Evolutionary conservation across 92 coral and sea anemone species (phyloP).

Genomic region (Actinernus sp.): DNA sequence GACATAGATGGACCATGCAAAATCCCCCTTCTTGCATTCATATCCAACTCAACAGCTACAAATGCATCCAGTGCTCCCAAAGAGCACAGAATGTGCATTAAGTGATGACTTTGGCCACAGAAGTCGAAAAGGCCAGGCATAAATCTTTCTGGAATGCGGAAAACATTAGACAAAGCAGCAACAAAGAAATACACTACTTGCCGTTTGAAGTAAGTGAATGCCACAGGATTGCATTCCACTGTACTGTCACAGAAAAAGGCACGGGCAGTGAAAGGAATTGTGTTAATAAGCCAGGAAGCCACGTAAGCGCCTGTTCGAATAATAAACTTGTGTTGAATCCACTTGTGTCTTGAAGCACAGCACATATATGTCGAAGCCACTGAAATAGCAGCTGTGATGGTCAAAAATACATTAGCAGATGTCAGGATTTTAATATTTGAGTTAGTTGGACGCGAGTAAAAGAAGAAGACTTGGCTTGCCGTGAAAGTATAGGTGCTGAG

Average conservation of each 20-base stretch:
- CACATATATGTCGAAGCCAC: slow-evolving; percentile 74
- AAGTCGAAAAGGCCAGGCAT: slow-evolving; percentile 90
- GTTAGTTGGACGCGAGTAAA: slow-evolving; percentile 86
- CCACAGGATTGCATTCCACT: slow-evolving; percentile 66
- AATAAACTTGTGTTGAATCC: slow-evolving; percentile 77
- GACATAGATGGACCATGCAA: slow-evolving; percentile 23
- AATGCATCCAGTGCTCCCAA: slow-evolving; percentile 85
- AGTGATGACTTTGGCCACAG: slow-evolving; percentile 95
- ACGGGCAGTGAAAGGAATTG: slow-evolving; percentile 80
- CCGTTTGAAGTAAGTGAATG: slow-evolving; percentile 79
- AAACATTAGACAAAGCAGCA: slow-evolving; percentile 88
- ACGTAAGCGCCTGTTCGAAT: slow-evolving; percentile 82
- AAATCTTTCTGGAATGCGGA: slow-evolving; percentile 85
- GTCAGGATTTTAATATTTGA: slow-evolving; percentile 52
- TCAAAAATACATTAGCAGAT: slow-evolving; percentile 55
- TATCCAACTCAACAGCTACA: slow-evolving; percentile 78
- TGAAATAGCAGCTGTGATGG: slow-evolving; percentile 61
- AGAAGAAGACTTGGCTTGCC: slow-evolving; percentile 88
- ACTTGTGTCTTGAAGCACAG: slow-evolving; percentile 92
- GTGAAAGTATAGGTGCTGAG: slow-evolving; percentile 90
- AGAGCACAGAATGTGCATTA: slow-evolving; percentile 91
- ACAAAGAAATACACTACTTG: slow-evolving; percentile 81
- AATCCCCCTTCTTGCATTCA: slow-evolving; percentile 68
- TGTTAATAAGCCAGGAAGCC: slow-evolving; percentile 76
- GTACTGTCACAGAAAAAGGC: slow-evolving; percentile 58